Percentiles rank a stretch among this genome's conserved stretches.
phyloP scores from a whole-genome alignment of 2,113 vertebrate genomes.

The Peromyscus polionotus region DNA sequence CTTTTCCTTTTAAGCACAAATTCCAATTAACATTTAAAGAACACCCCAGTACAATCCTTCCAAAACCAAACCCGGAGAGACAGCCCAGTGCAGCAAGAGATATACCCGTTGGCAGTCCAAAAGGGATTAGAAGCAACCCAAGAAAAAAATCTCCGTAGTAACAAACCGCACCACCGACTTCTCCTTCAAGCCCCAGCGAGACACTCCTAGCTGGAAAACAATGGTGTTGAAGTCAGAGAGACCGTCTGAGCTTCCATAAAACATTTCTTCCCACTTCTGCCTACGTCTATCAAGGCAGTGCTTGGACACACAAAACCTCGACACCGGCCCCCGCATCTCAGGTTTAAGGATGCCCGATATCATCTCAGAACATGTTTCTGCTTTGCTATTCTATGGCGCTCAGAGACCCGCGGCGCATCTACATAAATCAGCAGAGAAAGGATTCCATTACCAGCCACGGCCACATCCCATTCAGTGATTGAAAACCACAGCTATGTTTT shows the following conservation, averaged over 20 bases:
- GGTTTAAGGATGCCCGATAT: background rate
- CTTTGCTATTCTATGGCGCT: constrained; percentile 4
- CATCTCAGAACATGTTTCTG: background rate
- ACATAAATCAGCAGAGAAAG: constrained; percentile 54
- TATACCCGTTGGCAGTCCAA: background rate
- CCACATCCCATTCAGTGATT: constrained; percentile 62
- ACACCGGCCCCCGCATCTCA: background rate
- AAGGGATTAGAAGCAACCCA: constrained; percentile 22
- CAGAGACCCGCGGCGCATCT: background rate
- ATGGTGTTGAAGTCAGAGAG: constrained; percentile 26
- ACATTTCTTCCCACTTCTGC: constrained; percentile 25
- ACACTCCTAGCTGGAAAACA: background rate
- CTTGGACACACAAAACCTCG: background rate
- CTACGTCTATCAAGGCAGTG: background rate
- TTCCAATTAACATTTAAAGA: constrained; percentile 67
- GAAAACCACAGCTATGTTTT: constrained; percentile 75
- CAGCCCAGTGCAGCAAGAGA: background rate
- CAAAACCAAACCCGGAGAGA: constrained; percentile 57
- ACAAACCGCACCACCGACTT: background rate
- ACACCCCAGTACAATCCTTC: constrained; percentile 18
- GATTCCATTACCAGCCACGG: constrained; percentile 56
- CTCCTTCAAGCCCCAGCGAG: constrained; percentile 29
- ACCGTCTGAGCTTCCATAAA: background rate
- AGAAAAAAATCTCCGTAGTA: constrained; percentile 38
- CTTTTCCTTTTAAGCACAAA: constrained; percentile 68